Percentiles rank a stretch among this genome's conserved stretches.
Evolutionary conservation across 2,888 invertebrate species (phyloP).

Genomic region (Lochmaea crataegi): DNA sequence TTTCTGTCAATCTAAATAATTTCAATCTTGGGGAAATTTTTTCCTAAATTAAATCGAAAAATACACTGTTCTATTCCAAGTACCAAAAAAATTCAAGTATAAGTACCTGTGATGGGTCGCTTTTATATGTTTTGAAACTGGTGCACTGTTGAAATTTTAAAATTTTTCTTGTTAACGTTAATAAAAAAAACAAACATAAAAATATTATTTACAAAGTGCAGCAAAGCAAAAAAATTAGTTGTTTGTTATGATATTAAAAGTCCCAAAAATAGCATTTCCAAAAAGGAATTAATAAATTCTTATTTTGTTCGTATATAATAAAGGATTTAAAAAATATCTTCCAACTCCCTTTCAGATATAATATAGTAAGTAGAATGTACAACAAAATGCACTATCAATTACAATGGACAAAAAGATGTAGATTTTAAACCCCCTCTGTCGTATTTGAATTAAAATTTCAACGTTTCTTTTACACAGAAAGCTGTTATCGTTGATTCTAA

Average conservation of each 20-base stretch:
- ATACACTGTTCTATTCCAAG: not conserved
- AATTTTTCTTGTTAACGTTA: not conserved
- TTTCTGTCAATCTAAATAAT: slow-evolving; percentile 9
- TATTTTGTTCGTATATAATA: not conserved
- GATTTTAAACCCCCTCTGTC: no score
- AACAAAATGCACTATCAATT: no score
- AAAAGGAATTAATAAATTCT: not conserved
- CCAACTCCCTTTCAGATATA: no score
- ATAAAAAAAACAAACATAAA: not conserved
- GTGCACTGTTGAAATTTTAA: not conserved
- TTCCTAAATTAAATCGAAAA: slow-evolving; percentile 13
- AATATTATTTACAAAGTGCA: slow-evolving; percentile 22
- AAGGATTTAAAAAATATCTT: not conserved
- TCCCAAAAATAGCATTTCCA: not conserved
- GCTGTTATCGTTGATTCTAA: no score
- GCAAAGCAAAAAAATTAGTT: slow-evolving; percentile 14
- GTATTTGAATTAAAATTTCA: no score
- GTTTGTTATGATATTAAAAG: not conserved
- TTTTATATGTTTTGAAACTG: not conserved
- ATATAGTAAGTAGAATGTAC: no score
- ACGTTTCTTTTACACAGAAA: no score
- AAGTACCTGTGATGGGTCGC: not conserved
- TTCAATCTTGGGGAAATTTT: slow-evolving; percentile 14
- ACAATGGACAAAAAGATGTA: no score
- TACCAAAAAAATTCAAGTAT: not conserved